Conservation (phyloP, 1,140 invertebrate genomes). For the Metaphire vulgaris region DNA sequence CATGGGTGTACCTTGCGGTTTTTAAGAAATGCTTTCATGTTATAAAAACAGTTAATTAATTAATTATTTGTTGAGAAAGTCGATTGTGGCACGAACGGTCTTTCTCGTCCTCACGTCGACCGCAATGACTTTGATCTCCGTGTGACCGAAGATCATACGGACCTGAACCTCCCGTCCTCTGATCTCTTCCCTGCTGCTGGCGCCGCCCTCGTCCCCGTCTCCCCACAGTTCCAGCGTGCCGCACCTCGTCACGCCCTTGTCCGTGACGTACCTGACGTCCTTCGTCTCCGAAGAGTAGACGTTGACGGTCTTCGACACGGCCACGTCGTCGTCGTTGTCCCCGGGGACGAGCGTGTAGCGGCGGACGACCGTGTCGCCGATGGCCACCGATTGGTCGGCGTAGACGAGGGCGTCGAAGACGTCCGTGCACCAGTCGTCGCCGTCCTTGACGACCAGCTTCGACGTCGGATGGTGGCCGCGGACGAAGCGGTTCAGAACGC, state of each 20-base stretch:
- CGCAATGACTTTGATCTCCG: conserved; percentile 58
- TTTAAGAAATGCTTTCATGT: too few relatives aligned
- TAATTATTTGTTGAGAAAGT: conserved; percentile 55
- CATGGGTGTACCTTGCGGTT: too few relatives aligned
- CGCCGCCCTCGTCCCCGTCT: conserved; percentile 31
- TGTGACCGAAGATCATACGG: conserved; percentile 58
- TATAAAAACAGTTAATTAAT: too few relatives aligned
- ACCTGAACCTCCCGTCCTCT: conserved; percentile 31
- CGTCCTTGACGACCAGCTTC: conserved; percentile 55
- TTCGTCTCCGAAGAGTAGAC: conserved; percentile 55
- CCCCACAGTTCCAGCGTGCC: conserved; percentile 57
- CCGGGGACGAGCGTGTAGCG: conserved; percentile 59
- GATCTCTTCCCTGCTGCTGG: conserved; percentile 27
- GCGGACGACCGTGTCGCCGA: conserved; percentile 56
- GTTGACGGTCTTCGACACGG: conserved; percentile 53
- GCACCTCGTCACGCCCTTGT: conserved; percentile 55
- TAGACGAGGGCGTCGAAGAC: conserved; percentile 59
- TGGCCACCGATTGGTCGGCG: conserved; percentile 52
- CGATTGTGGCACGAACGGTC: conserved; percentile 54
- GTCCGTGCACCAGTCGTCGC: conserved; percentile 58
- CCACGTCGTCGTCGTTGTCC: conserved; percentile 45
- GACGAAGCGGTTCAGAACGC: conserved; percentile 58
- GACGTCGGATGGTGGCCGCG: conserved; percentile 54
- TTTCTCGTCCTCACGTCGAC: conserved; percentile 55
- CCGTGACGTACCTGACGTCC: conserved; percentile 56